Base-by-base conservation (phyloP, 2,113 vertebrate species). In the Chaetodon trifascialis region DNA sequence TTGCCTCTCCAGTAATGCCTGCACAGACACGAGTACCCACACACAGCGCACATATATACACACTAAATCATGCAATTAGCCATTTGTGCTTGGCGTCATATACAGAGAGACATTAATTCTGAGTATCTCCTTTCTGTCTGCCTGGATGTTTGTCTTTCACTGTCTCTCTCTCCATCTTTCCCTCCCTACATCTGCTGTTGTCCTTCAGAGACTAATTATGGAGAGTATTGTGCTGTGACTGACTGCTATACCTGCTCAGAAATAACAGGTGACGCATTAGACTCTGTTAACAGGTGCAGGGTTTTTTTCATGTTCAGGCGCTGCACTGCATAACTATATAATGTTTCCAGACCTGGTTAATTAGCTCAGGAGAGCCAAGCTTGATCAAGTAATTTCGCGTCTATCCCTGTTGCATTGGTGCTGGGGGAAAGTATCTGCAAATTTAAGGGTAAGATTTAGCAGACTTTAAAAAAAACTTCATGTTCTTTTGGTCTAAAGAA, bases 201-300 rank as follows among this genome's bases (percentile, higher is more conserved):
- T 85, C 91, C 92, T 94, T 91, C 68, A 59, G 92, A 92, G 92
- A 93, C 94, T 94, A 92, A 94, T 95, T 95, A 94, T 74, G 71
- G 77, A 70, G 75, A 76, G 86, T 92, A 86, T 86, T 91, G 85
- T 90, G 89, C 91, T 94, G 92, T 93, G 92, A 91, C 91, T 89
- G 91, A 85, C 91, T 91, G 75, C 86, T 79, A 89, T 93, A 94
- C 92, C 94, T 93, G 91, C 84, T 65, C 84, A 56, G 70, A 84
- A 88, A 89, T 78, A 90, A 71, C 85, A 90, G 88, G 89, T 91
- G 90, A 93, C 80, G 89, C 85, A 78, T 80, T 80, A 75, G 74
- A 76, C 83, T 82, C 63, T 73, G 85, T 82, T 78, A 82, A 90
- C 93, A 94, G 91, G 93, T 93, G 91, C 60, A 9, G 30, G 30